Evolutionary conservation across 2,888 invertebrate species (phyloP).

Genomic region (Antheraea assamensis): DNA sequence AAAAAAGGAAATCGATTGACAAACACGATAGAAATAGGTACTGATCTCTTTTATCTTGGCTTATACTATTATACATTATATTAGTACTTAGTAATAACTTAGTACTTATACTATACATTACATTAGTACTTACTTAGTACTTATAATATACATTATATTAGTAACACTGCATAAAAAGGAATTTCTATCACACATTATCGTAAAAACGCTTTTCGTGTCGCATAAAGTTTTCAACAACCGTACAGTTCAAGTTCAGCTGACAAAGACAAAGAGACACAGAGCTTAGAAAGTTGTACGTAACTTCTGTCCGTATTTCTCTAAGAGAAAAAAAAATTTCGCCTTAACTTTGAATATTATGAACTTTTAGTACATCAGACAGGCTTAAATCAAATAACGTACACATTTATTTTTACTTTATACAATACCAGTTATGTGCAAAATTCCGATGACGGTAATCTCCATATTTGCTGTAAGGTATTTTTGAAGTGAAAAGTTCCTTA

Average conservation of each 20-base stretch:
- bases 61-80: neutral
- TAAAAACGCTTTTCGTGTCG: constrained; percentile 4
- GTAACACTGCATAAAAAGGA: neutral
- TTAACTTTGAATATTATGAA: neutral
- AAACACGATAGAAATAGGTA: too few species aligned
- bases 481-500: too few species aligned
- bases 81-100: too few species aligned
- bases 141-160: neutral
- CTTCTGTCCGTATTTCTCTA: neutral
- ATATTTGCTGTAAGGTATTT: too few species aligned
- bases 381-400: neutral
- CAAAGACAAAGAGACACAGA: neutral
- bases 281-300: neutral
- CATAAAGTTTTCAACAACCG: constrained; percentile 2
- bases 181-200: neutral
- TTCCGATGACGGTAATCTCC: too few species aligned
- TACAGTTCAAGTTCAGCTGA: constrained; percentile 1
- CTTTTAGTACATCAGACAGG: neutral
- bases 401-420: neutral
- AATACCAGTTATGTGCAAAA: neutral
- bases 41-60: too few species aligned
- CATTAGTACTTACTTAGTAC: too few species aligned
- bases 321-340: neutral
- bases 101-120: neutral
- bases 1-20: too few species aligned